A percentile compares a stretch with the other conserved stretches of the same genome.
Evolutionary conservation across 2,888 invertebrate species (phyloP).

Genomic region (Agrilus cyanescens): DNA sequence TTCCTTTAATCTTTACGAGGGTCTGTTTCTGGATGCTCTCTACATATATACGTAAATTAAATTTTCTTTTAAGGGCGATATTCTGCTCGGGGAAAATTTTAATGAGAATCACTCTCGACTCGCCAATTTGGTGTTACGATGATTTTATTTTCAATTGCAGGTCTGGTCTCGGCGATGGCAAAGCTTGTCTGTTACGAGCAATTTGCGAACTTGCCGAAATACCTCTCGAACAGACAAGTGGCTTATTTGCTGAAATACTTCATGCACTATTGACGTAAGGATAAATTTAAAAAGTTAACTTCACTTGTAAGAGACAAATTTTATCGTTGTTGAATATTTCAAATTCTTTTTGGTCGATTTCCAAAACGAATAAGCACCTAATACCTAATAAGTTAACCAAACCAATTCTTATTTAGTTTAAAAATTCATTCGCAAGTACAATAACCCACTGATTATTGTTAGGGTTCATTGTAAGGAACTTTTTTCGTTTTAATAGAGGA

Average conservation of each 20-base stretch:
- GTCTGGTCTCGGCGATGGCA: slow-evolving; percentile 48
- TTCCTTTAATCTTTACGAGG: too few relatives aligned
- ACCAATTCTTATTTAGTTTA: background rate
- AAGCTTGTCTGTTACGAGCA: slow-evolving; percentile 58
- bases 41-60: too few relatives aligned
- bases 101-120: too few relatives aligned
- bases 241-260: slow-evolving; percentile 58
- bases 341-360: too few relatives aligned
- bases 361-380: too few relatives aligned
- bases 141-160: slow-evolving; percentile 31
- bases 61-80: too few relatives aligned
- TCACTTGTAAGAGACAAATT: too few relatives aligned
- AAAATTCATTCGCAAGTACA: background rate
- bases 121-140: background rate
- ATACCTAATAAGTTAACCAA: background rate
- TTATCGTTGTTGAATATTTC: too few relatives aligned
- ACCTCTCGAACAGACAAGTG: slow-evolving; percentile 53
- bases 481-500: background rate
- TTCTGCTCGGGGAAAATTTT: too few relatives aligned
- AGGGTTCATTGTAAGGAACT: background rate
- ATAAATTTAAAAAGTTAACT: slow-evolving; percentile 1
- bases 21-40: too few relatives aligned
- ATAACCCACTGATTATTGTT: background rate
- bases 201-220: slow-evolving; percentile 65
- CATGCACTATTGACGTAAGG: slow-evolving; percentile 62